Conservation (phyloP, 2,113 vertebrate genomes). For the Tyto alba region DNA sequence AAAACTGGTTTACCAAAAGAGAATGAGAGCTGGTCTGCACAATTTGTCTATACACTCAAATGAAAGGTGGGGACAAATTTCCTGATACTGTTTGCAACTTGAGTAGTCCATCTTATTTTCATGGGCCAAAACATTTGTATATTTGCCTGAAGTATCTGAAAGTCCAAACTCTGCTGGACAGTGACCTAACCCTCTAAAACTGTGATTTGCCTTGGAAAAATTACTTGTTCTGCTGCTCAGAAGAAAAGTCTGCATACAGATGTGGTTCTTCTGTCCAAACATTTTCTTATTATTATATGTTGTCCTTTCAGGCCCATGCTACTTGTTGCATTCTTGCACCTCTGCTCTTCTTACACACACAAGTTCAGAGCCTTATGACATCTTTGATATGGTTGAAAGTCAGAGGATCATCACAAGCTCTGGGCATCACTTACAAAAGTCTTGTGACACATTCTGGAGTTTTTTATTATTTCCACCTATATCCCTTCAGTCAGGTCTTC, state of each 20-base stretch:
- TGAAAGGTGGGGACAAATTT: neutral
- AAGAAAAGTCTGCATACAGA: neutral
- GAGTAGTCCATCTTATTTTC: neutral
- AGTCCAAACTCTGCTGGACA: neutral
- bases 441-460: neutral
- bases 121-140: neutral
- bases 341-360: fast-evolving
- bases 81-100: neutral
- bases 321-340: neutral
- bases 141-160: neutral
- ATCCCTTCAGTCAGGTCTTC: neutral
- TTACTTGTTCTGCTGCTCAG: neutral
- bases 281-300: neutral
- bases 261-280: neutral
- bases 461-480: neutral
- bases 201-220: neutral
- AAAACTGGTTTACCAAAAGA: neutral
- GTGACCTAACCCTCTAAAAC: neutral
- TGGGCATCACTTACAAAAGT: neutral
- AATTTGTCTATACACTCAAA: neutral
- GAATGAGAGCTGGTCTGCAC: neutral
- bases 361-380: neutral
- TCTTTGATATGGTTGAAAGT: neutral
- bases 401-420: neutral
- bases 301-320: neutral